Evolutionary conservation across 2,113 vertebrate species (phyloP).

Genomic region (Pollachius pollachius): DNA sequence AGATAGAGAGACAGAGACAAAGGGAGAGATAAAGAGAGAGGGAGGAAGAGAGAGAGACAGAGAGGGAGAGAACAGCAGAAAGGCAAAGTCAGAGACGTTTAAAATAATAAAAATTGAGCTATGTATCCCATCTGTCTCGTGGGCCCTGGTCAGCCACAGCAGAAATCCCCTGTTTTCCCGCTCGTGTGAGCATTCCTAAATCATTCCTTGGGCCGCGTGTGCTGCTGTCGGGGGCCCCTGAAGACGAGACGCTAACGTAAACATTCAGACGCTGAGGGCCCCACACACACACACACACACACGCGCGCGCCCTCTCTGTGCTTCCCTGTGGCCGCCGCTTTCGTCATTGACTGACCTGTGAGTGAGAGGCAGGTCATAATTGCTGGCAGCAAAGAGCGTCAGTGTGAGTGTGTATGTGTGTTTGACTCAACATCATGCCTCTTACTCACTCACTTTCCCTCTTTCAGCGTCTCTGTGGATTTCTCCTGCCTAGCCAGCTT

Average conservation of each 20-base stretch:
- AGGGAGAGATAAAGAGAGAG: not conserved
- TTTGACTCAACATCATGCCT: too few species aligned
- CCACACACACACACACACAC: not conserved
- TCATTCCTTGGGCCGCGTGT: conserved; percentile 28
- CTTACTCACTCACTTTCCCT: not conserved
- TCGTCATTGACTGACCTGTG: conserved; percentile 25
- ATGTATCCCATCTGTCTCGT: conserved; percentile 1
- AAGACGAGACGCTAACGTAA: conserved; percentile 28
- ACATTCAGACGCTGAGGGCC: conserved; percentile 20
- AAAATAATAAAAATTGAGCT: not conserved
- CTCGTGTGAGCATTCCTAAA: conserved; percentile 37
- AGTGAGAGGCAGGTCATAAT: conserved; percentile 7
- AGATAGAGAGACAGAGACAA: not conserved
- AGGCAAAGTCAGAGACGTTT: not conserved
- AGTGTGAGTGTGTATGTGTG: not conserved
- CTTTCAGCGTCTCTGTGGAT: not conserved
- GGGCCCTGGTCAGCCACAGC: conserved; percentile 8
- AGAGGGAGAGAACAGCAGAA: not conserved
- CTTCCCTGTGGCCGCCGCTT: conserved; percentile 6
- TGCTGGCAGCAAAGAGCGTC: conserved; percentile 7
- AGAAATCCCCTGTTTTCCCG: conserved; percentile 33
- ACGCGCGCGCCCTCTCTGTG: too few species aligned
- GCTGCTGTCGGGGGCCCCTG: conserved; percentile 27
- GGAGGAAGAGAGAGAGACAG: not conserved
- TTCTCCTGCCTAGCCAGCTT: not conserved